Base-by-base conservation (phyloP, 2,888 invertebrate genomes). In the Aphodius granarius region DNA sequence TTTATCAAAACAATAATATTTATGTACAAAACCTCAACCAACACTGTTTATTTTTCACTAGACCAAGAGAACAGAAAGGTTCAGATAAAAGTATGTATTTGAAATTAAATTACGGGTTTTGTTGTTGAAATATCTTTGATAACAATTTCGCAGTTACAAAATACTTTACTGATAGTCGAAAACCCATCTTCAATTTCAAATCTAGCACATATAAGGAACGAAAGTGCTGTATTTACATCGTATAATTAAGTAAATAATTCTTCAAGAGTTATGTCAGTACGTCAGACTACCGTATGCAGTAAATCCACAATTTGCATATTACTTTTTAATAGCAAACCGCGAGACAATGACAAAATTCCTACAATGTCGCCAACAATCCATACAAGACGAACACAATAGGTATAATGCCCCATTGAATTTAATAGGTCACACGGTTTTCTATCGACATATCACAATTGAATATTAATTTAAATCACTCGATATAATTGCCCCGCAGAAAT, bases 21-120 rank as follows among this genome's bases (percentile, higher is more conserved):
- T 43, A 43, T 43, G 13, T 43, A 43, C 43, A 65, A 65, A 43
- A 23, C 66, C 66, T 73, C 19, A 65, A 66, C 73, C 73, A 66
- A 73, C 73, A 73, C 73, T 73, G 73, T 73, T 73, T 66, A 73
- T 73, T 73, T 73, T 73, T 17, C 63, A 6, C 20, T 68, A 68
- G 22, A 68, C 13, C 43, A 43, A 43, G 43, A 43, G 13, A 43
- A 43, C 43, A 43, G 13, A 6, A 43, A 43, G 23, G 43, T 3
- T 43, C 43, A 43, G 43, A 43, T 13, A 43, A 43, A 43, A 43
- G 1, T 2, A 43, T 43, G 1, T 2, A 43, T 43, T 43, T 43
- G 43, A 43, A 43, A 43, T 43, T 43, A 3, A 43, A 43, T 2
- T 13, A 43, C 43, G 43, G 43, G 3, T 1, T 43, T 13, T 43